Percentiles rank a stretch among this genome's conserved stretches.
These are phyloP conservation scores for Melanerpes formicivorus DNA, from an alignment of 2,113 vertebrate genomes.

Conservation along the genomic window DNA sequence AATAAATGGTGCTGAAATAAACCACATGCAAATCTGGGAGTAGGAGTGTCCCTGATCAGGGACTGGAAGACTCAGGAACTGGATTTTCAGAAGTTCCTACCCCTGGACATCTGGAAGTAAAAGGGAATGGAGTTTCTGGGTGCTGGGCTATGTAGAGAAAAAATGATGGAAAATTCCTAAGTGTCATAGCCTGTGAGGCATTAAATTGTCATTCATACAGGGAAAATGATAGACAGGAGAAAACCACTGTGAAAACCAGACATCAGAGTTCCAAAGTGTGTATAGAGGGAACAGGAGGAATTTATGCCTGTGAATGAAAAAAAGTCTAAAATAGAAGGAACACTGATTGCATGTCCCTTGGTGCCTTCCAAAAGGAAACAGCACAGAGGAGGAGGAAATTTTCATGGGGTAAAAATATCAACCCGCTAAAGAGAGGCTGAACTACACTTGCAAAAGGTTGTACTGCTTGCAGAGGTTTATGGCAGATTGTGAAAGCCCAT, in stretches of 20 bases:
- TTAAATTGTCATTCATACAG: not conserved
- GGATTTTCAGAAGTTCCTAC: not conserved
- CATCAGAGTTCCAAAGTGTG: not conserved
- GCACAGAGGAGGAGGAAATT: not conserved
- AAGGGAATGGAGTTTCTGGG: not conserved
- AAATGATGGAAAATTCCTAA: not conserved
- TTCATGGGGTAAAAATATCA: constrained; percentile 23
- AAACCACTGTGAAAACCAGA: not conserved
- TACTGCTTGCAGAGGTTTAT: not conserved
- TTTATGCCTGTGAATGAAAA: not conserved
- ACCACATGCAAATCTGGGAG: accelerated
- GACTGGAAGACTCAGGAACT: not conserved
- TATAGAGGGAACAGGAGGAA: not conserved
- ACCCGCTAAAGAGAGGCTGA: not conserved
- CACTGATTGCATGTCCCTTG: not conserved
- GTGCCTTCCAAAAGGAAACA: not conserved
- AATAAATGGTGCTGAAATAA: not conserved
- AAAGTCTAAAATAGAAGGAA: constrained; percentile 13
- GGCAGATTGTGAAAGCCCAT: not conserved
- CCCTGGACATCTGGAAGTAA: not conserved
- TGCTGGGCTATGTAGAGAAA: not conserved
- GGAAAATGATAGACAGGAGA: not conserved
- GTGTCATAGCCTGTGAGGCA: not conserved
- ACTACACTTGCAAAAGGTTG: not conserved
- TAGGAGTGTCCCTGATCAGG: not conserved